Percentiles rank a stretch among this genome's conserved stretches.
phyloP scores from a whole-genome alignment of 2,797 vertebrate genomes.

The Eleutherodactylus coqui region DNA sequence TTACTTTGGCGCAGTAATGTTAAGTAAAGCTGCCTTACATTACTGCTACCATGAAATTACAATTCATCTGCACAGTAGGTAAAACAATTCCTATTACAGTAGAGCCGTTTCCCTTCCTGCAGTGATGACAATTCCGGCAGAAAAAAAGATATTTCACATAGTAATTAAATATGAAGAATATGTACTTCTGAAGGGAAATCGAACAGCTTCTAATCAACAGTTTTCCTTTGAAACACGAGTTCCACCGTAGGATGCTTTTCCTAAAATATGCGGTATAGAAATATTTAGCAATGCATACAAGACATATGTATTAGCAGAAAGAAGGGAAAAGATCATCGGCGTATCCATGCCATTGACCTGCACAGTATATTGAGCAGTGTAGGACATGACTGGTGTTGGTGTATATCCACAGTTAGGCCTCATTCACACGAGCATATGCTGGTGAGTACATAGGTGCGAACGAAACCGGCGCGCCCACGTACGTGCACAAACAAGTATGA shows the following conservation, averaged over 20 bases:
- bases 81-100: conserved; percentile 29
- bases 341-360: not conserved
- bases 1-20: conserved; percentile 17
- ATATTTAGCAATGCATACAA: no score
- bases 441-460: no score
- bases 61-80: conserved; percentile 42
- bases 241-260: not conserved
- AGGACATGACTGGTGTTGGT: not conserved
- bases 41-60: conserved; percentile 39
- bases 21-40: not conserved
- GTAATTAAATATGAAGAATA: not conserved
- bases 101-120: conserved; percentile 23
- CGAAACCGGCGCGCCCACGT: no score
- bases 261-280: no score
- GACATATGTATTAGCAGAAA: no score
- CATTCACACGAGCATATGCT: no score
- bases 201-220: not conserved
- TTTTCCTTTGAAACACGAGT: not conserved
- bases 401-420: not conserved
- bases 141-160: not conserved
- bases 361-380: not conserved
- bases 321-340: not conserved
- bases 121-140: conserved; percentile 18
- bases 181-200: not conserved
- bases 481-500: no score